These are phyloP conservation scores for Ylistrum balloti DNA, from an alignment of 1,140 invertebrate genomes.

Conservation along the genomic window DNA sequence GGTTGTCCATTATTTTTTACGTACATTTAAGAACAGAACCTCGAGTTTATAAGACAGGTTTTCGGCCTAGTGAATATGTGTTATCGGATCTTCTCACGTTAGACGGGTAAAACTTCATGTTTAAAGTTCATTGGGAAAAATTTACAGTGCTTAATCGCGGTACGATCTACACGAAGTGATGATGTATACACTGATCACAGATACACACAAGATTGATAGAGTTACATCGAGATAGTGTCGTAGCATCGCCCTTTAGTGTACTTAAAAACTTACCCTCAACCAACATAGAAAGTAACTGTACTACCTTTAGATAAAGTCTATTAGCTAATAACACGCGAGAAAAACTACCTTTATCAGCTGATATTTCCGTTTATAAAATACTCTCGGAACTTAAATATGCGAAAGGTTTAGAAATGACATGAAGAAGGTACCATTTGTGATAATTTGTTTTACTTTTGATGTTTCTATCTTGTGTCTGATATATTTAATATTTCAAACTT, in stretches of 20 bases:
- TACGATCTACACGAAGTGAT: not conserved
- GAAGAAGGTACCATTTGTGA: not conserved
- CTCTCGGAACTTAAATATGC: not conserved
- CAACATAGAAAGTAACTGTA: not conserved
- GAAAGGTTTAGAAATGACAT: not conserved
- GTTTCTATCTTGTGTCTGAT: no score
- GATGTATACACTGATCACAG: constrained; percentile 20
- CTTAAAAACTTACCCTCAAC: not conserved
- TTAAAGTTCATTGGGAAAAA: constrained; percentile 40
- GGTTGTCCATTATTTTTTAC: not conserved
- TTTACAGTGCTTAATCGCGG: constrained; percentile 37
- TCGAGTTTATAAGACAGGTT: constrained; percentile 1
- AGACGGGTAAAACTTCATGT: constrained; percentile 29
- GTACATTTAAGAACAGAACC: constrained; percentile 8
- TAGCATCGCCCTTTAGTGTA: not conserved
- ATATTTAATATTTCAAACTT: no score
- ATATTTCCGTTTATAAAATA: constrained; percentile 35
- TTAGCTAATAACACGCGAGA: constrained; percentile 13
- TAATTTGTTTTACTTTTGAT: no score
- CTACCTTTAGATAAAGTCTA: not conserved
- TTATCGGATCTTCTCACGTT: constrained; percentile 33
- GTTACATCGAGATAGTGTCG: constrained; percentile 31
- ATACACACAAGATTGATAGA: constrained; percentile 39
- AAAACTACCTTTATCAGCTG: not conserved
- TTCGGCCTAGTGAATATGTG: constrained; percentile 3